phyloP scores from a whole-genome alignment of 2,113 vertebrate species.

The Cololabis saira region DNA sequence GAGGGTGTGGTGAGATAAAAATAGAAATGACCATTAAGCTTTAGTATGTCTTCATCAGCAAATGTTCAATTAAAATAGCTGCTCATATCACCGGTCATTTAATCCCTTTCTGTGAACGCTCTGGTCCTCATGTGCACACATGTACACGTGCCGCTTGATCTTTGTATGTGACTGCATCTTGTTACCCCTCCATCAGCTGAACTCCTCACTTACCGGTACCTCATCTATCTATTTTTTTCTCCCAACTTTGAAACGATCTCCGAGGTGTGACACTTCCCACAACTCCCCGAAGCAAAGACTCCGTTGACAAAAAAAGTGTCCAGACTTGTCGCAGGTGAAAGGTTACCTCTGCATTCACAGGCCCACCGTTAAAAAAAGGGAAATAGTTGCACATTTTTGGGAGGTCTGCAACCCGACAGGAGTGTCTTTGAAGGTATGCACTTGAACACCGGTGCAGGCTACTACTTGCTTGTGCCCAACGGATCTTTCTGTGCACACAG shows the following conservation, averaged over 20 bases:
- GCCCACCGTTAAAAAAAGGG: constrained; percentile 36
- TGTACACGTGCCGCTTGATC: constrained; percentile 3
- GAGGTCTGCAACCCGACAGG: constrained; percentile 69
- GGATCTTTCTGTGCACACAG: constrained; percentile 57
- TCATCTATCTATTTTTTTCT: too few species aligned
- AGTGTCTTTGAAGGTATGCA: constrained; percentile 49
- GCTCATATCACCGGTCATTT: constrained; percentile 63
- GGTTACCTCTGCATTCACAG: constrained; percentile 50
- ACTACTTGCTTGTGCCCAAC: constrained; percentile 66
- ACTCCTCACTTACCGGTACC: too few species aligned
- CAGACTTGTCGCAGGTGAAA: constrained; percentile 63
- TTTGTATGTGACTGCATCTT: constrained; percentile 28
- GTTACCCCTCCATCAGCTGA: constrained; percentile 38
- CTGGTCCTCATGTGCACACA: constrained; percentile 24
- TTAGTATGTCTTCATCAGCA: constrained; percentile 75
- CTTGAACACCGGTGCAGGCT: constrained; percentile 59
- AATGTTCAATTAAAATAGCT: constrained; percentile 78
- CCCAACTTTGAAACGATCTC: too few species aligned
- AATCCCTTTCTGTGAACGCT: constrained; percentile 74
- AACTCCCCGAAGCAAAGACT: constrained; percentile 22
- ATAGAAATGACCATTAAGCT: constrained; percentile 70
- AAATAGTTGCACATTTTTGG: constrained; percentile 40
- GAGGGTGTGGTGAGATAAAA: constrained; percentile 55
- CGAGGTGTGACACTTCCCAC: constrained; percentile 12
- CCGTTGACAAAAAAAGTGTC: constrained; percentile 9